Conservation (phyloP, 2,797 vertebrate genomes). For the Coendou prehensilis region DNA sequence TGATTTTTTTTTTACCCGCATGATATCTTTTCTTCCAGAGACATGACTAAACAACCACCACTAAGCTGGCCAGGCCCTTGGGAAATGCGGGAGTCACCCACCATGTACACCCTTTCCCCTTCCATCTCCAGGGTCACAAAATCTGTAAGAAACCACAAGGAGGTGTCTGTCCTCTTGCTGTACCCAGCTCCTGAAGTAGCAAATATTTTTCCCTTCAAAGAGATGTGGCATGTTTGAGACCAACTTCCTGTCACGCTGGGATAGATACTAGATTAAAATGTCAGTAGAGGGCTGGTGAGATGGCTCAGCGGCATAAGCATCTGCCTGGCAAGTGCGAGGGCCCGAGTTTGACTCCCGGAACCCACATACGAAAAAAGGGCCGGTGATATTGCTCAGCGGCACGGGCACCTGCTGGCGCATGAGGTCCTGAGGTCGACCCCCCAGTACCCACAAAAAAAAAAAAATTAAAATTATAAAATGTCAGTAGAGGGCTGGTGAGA, state of each 20-base stretch:
- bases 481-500: no score
- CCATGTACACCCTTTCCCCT: rapidly evolving
- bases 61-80: neutral
- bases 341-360: no score
- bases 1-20: neutral
- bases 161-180: neutral
- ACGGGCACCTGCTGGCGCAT: no score
- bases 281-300: neutral
- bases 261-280: neutral
- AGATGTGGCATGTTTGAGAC: neutral
- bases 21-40: neutral
- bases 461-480: no score
- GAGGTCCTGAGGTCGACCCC: no score
- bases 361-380: no score
- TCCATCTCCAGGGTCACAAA: neutral
- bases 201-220: neutral
- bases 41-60: neutral
- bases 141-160: neutral
- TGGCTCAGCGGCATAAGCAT: no score
- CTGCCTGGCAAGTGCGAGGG: no score
- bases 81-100: neutral
- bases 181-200: neutral
- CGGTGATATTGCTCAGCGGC: no score
- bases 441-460: no score
- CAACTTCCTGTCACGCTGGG: neutral